Percentiles rank a stretch among this genome's conserved stretches.
phyloP scores from a whole-genome alignment of 2,888 invertebrate genomes.

The Mamestra brassicae region DNA sequence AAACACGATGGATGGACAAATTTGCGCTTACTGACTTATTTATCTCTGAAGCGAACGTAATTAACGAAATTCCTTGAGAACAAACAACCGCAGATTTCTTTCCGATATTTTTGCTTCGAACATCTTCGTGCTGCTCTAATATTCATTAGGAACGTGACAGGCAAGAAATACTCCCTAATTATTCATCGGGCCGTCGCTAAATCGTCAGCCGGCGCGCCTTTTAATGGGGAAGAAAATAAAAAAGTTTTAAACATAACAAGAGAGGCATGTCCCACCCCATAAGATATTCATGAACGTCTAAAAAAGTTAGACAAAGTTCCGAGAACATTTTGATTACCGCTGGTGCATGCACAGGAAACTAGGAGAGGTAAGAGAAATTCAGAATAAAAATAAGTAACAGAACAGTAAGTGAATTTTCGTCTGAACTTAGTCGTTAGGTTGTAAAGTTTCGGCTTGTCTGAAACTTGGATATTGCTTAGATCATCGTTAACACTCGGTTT shows the following conservation, averaged over 20 bases:
- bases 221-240: constrained; percentile 88
- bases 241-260: constrained; percentile 88
- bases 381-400: constrained; percentile 58
- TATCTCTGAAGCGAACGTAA: constrained; percentile 83
- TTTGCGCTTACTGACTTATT: constrained; percentile 88
- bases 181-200: constrained; percentile 87
- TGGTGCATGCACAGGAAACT: constrained; percentile 69
- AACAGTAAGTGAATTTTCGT: constrained; percentile 65
- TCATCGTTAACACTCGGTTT: constrained; percentile 79
- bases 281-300: constrained; percentile 86
- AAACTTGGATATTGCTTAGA: constrained; percentile 80
- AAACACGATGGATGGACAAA: constrained; percentile 87
- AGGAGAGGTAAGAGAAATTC: constrained; percentile 49
- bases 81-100: constrained; percentile 82
- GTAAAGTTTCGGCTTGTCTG: constrained; percentile 63
- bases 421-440: constrained; percentile 64
- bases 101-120: constrained; percentile 68
- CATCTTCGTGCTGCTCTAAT: constrained; percentile 77
- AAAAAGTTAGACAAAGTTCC: constrained; percentile 77
- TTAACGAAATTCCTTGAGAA: constrained; percentile 83
- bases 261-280: constrained; percentile 82
- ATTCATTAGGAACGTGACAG: constrained; percentile 89
- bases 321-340: constrained; percentile 82
- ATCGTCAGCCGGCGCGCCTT: constrained; percentile 83
- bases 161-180: constrained; percentile 89